phyloP scores from a whole-genome alignment of 2,113 vertebrate species.

The Petrocephalus zakoni region DNA sequence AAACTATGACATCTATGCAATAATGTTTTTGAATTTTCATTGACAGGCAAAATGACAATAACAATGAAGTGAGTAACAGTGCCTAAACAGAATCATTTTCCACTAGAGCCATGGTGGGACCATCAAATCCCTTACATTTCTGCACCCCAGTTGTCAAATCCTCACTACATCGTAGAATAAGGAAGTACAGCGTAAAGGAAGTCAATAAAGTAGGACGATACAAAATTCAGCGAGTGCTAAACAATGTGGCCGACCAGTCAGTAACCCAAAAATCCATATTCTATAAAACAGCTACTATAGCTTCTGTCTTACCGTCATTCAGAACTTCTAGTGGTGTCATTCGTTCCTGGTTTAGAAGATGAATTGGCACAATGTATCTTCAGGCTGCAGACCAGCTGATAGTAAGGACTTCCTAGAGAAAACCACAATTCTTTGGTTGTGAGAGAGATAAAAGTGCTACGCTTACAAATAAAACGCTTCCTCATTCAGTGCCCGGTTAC shows the following conservation, averaged over 20 bases:
- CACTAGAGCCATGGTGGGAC: background rate
- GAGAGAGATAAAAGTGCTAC: background rate
- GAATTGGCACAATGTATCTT: background rate
- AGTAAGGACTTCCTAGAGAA: background rate
- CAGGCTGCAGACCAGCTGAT: background rate
- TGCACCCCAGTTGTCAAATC: background rate
- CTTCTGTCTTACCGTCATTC: conserved; percentile 9
- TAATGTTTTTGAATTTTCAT: background rate
- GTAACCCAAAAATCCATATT: background rate
- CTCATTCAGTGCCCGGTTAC: background rate
- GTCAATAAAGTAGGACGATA: background rate
- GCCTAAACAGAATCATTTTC: background rate
- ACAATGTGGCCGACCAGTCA: background rate
- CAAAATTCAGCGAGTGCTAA: background rate
- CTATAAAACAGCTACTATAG: background rate
- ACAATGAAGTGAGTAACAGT: background rate
- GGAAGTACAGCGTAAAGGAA: conserved; percentile 1
- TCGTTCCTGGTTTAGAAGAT: background rate
- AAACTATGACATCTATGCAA: background rate
- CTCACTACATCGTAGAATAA: background rate
- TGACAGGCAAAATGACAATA: background rate
- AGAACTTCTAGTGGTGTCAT: background rate
- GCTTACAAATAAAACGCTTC: background rate
- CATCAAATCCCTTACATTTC: background rate
- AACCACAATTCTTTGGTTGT: conserved; percentile 8